phyloP scores from a whole-genome alignment of 2,113 vertebrate genomes.

The Micronycteris hirsuta region DNA sequence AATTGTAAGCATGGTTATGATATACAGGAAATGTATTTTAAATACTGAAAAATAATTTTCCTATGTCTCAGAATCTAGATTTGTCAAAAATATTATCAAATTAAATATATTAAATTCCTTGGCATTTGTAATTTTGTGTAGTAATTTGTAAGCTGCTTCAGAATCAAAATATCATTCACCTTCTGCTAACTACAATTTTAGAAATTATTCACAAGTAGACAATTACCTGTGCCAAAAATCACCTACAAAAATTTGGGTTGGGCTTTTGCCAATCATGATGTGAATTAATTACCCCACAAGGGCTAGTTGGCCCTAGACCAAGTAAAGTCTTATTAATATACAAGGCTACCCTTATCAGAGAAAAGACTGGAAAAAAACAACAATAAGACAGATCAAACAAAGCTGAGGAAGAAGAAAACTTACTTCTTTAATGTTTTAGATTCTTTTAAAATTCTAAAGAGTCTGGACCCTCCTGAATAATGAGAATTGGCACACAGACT shows the following conservation, averaged over 20 bases:
- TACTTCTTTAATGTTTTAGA: neutral
- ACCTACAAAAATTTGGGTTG: slow-evolving; percentile 79
- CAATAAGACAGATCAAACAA: neutral
- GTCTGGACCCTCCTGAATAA: slow-evolving; percentile 43
- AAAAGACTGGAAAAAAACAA: slow-evolving; percentile 40
- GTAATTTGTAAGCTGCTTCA: slow-evolving; percentile 37
- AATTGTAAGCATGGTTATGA: neutral
- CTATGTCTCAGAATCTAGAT: neutral
- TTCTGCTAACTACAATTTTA: slow-evolving; percentile 73
- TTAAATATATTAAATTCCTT: neutral
- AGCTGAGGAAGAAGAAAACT: neutral
- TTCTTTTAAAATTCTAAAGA: slow-evolving; percentile 6
- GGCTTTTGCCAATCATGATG: slow-evolving; percentile 78
- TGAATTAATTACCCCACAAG: slow-evolving; percentile 80
- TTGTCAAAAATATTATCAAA: neutral
- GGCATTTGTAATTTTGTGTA: slow-evolving; percentile 57
- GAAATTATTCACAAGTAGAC: slow-evolving; percentile 76
- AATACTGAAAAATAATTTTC: neutral
- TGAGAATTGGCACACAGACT: slow-evolving; percentile 56
- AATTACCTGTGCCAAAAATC: slow-evolving; percentile 77
- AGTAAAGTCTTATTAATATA: slow-evolving; percentile 74
- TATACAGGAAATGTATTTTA: neutral
- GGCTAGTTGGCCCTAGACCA: slow-evolving; percentile 75
- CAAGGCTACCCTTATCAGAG: slow-evolving; percentile 9
- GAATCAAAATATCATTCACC: slow-evolving; percentile 71